Evolutionary conservation across 2,888 invertebrate genomes (phyloP).

Genomic region (Thumatha senex): DNA sequence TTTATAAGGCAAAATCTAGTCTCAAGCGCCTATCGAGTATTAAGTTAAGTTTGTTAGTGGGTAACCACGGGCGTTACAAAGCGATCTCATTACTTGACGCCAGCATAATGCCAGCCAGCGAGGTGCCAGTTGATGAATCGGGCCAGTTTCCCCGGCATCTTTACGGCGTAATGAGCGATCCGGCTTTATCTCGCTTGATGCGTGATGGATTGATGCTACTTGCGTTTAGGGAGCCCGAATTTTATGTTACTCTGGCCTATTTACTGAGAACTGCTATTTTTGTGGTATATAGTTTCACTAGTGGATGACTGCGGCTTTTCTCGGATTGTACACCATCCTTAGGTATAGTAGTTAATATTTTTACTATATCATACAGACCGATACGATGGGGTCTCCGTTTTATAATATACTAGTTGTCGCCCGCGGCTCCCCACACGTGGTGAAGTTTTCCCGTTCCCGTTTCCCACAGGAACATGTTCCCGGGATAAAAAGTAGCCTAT

Average conservation of each 20-base stretch:
- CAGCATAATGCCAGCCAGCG: constrained; percentile 25
- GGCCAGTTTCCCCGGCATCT: constrained; percentile 32
- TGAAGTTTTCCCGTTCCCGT: too few species aligned
- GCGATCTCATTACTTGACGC: constrained; percentile 30
- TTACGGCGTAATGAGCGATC: constrained; percentile 37
- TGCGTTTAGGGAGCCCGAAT: constrained; percentile 18
- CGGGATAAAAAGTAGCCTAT: too few species aligned
- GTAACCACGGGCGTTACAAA: constrained; percentile 19
- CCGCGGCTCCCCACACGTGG: too few species aligned
- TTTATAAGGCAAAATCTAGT: too few species aligned
- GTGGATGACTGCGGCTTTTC: background rate
- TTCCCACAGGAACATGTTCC: too few species aligned
- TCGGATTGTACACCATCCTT: background rate
- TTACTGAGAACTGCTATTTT: background rate
- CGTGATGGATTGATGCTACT: constrained; percentile 35
- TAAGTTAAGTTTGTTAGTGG: background rate
- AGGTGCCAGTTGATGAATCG: constrained; percentile 36
- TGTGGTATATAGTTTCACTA: background rate
- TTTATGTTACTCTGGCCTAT: constrained; percentile 4
- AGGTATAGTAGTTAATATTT: too few species aligned
- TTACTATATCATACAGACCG: too few species aligned
- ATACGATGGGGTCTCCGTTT: too few species aligned
- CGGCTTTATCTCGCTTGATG: constrained; percentile 39
- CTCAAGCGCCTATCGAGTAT: too few species aligned
- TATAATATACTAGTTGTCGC: too few species aligned